phyloP scores from a whole-genome alignment of 1,140 invertebrate genomes.

The Drosophila trapezifrons region DNA sequence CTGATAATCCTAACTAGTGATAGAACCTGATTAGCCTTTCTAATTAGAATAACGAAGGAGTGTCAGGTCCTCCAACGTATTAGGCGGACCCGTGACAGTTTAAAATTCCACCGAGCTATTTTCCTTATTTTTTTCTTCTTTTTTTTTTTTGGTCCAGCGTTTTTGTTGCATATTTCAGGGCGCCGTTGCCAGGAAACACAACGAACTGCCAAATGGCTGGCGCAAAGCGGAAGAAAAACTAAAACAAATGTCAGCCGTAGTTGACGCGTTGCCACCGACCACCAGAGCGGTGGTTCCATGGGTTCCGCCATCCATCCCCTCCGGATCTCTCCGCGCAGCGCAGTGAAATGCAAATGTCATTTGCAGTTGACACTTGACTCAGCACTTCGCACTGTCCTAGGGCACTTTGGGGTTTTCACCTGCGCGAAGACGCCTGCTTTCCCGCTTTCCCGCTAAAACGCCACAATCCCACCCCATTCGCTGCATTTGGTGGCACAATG shows the following conservation, averaged over 20 bases:
- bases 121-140: not conserved
- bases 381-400: constrained; percentile 81
- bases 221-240: constrained; percentile 82
- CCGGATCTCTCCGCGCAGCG: constrained; percentile 24
- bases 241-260: constrained; percentile 82
- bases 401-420: constrained; percentile 82
- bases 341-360: constrained; percentile 82
- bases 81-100: constrained; percentile 61
- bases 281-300: constrained; percentile 29
- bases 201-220: constrained; percentile 79
- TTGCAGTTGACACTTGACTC: constrained; percentile 83
- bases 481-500: constrained; percentile 66
- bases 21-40: not conserved
- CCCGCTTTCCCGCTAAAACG: not conserved
- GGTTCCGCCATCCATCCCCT: not conserved
- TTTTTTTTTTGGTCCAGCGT: constrained; percentile 17
- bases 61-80: constrained; percentile 52
- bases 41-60: constrained; percentile 11
- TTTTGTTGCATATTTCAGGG: constrained; percentile 69
- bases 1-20: not conserved
- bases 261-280: constrained; percentile 76
- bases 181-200: constrained; percentile 62
- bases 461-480: constrained; percentile 9
- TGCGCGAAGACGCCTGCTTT: constrained; percentile 42
- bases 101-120: constrained; percentile 64